These are phyloP conservation scores for Phoeniculus purpureus DNA, from an alignment of 2,797 vertebrate genomes.

Conservation along the genomic window DNA sequence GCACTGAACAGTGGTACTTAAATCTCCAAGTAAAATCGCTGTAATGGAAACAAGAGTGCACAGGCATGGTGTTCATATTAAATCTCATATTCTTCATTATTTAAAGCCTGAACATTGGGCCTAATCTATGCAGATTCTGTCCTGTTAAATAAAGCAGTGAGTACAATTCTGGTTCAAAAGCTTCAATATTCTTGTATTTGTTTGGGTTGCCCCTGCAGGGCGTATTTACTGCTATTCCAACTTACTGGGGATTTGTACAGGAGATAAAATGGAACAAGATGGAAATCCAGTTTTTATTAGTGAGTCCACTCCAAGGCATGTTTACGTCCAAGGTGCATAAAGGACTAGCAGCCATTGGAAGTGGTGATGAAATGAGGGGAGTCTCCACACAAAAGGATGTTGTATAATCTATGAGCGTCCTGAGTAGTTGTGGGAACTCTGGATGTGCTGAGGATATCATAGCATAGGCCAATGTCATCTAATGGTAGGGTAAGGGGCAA, in stretches of 20 bases:
- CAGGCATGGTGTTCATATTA: not conserved
- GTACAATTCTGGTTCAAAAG: slow-evolving; percentile 18
- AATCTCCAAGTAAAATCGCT: not conserved
- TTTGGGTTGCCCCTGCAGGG: slow-evolving; percentile 2
- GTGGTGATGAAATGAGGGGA: not conserved
- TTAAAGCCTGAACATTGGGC: not conserved
- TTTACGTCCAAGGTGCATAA: not conserved
- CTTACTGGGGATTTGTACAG: not conserved
- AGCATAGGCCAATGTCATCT: not conserved
- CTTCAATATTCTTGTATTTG: slow-evolving; percentile 36
- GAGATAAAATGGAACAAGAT: slow-evolving; percentile 9
- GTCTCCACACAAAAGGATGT: not conserved
- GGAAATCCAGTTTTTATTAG: slow-evolving; percentile 41
- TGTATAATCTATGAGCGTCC: not conserved
- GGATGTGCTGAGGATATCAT: not conserved
- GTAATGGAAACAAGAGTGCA: slow-evolving; percentile 12
- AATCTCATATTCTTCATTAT: not conserved
- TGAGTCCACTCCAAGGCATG: not conserved
- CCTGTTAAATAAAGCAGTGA: slow-evolving; percentile 22
- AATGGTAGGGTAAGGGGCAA: too few species aligned
- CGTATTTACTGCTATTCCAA: slow-evolving; percentile 30
- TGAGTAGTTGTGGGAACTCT: not conserved
- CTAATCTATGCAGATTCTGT: not conserved
- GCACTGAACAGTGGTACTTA: not conserved
- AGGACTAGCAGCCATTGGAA: not conserved